Conservation (phyloP, 1,140 invertebrate species). For the Fopius arisanus region DNA sequence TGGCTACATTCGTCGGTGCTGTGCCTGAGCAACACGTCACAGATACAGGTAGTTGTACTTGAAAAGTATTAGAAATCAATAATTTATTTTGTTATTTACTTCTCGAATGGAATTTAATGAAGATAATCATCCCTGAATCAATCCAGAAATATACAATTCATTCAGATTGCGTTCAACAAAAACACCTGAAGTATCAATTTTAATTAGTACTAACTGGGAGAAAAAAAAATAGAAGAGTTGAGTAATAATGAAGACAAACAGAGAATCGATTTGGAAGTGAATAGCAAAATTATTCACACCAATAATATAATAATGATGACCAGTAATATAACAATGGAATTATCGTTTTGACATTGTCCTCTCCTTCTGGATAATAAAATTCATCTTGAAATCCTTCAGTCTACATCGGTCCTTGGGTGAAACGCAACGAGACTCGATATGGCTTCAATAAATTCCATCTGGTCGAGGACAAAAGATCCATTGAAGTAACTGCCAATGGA, state of each 20-base stretch:
- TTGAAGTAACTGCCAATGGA: conserved; percentile 54
- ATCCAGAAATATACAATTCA: too few relatives aligned
- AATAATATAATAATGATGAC: too few relatives aligned
- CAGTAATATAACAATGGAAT: too few relatives aligned
- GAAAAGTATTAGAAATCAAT: background rate
- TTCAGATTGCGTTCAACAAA: too few relatives aligned
- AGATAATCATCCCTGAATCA: too few relatives aligned
- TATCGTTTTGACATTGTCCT: too few relatives aligned
- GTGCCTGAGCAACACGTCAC: conserved; percentile 53
- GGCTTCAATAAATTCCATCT: conserved; percentile 57
- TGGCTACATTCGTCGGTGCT: conserved; percentile 55
- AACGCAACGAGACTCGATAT: conserved; percentile 50
- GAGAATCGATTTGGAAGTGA: too few relatives aligned
- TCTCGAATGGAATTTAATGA: background rate
- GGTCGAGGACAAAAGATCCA: conserved; percentile 53
- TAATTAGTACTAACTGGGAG: too few relatives aligned
- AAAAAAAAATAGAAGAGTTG: too few relatives aligned
- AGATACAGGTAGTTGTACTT: conserved; percentile 51
- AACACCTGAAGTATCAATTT: too few relatives aligned
- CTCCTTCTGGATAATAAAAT: background rate
- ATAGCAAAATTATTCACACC: too few relatives aligned
- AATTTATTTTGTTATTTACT: background rate
- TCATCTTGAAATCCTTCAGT: conserved; percentile 36
- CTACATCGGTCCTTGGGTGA: conserved; percentile 57
- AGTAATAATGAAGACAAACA: too few relatives aligned